Evolutionary conservation across 2,888 invertebrate genomes (phyloP).

Genomic region (Dicycla oo): DNA sequence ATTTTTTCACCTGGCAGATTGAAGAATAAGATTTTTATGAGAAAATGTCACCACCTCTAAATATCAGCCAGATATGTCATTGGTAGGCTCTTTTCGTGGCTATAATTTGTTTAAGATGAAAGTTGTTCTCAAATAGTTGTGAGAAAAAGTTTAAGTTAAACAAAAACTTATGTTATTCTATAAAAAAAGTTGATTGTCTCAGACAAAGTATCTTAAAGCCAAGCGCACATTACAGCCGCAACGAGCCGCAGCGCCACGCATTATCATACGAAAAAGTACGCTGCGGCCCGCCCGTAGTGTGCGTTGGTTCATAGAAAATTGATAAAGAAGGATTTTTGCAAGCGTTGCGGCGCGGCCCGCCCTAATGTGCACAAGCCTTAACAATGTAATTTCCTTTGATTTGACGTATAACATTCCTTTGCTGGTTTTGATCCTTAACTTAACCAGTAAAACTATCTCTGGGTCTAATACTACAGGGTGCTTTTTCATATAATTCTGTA

Average conservation of each 20-base stretch:
- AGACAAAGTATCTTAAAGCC: not conserved
- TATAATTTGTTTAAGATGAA: not conserved
- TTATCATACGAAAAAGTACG: not conserved
- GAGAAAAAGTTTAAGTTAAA: not conserved
- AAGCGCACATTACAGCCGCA: not conserved
- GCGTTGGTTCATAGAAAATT: not conserved
- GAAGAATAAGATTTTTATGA: not conserved
- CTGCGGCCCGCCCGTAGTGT: not conserved
- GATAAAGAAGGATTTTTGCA: not conserved
- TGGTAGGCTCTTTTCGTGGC: not conserved
- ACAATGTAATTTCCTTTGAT: not conserved
- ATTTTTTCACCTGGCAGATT: slow-evolving; percentile 24
- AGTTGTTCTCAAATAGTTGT: not conserved
- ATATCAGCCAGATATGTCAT: slow-evolving; percentile 3
- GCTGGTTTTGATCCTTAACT: not conserved
- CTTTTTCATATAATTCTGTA: not conserved
- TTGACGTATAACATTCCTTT: not conserved
- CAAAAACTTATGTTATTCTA: not conserved
- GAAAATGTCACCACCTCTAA: not conserved
- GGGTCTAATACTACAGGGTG: not conserved
- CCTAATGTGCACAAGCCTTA: not conserved
- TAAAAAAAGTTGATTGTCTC: not conserved
- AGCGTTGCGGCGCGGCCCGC: too few species aligned
- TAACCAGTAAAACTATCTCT: not conserved
- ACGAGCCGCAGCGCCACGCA: not conserved